phyloP scores from a whole-genome alignment of 2,113 vertebrate species.

The Carlito syrichta region DNA sequence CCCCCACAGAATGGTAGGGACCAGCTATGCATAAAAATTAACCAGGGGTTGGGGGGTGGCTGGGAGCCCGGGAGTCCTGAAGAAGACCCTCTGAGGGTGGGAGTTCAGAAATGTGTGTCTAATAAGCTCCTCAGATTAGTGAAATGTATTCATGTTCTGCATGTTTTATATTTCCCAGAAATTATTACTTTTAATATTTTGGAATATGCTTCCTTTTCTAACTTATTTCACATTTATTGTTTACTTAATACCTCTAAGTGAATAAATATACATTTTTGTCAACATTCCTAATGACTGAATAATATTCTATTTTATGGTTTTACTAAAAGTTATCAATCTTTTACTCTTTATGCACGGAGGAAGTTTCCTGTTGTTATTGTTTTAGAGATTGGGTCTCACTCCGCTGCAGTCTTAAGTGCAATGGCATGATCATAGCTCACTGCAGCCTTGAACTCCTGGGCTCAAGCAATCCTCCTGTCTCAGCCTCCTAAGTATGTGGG shows the following conservation, averaged over 20 bases:
- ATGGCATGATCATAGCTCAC: too few species aligned
- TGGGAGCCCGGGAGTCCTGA: not conserved
- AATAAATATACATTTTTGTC: constrained; percentile 53
- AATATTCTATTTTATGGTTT: not conserved
- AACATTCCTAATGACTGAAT: not conserved
- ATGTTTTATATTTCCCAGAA: constrained; percentile 46
- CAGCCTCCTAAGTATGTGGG: too few species aligned
- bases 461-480: too few species aligned
- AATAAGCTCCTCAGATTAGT: not conserved
- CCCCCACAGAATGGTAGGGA: not conserved
- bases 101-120: not conserved
- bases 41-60: not conserved
- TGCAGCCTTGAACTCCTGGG: too few species aligned
- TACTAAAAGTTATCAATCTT: not conserved
- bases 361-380: too few species aligned
- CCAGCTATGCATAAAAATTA: not conserved
- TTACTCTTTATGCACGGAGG: not conserved
- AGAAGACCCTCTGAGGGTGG: not conserved
- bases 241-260: constrained; percentile 41
- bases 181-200: constrained; percentile 51
- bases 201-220: constrained; percentile 60
- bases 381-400: too few species aligned
- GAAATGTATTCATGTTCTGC: not conserved
- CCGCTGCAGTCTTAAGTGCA: too few species aligned
- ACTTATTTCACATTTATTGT: constrained; percentile 67